phyloP scores from a whole-genome alignment of 2,888 invertebrate species.

The Metellina segmentata region DNA sequence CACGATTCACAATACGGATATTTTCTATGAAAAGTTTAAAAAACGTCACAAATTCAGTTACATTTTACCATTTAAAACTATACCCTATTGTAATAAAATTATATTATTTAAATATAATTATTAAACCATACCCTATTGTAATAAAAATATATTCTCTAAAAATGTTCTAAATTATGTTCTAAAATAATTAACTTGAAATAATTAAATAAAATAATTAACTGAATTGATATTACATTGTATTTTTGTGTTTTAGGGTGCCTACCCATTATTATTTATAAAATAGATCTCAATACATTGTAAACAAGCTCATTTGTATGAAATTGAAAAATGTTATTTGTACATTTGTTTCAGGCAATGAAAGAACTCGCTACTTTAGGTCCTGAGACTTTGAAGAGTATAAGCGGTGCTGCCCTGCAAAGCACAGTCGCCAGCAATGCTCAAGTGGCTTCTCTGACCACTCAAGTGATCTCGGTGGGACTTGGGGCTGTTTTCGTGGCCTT shows the following conservation, averaged over 20 bases:
- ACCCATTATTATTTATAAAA: neutral
- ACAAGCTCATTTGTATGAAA: neutral
- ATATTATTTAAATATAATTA: no score
- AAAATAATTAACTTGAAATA: no score
- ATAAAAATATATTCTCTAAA: neutral
- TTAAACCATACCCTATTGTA: no score
- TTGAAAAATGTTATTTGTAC: neutral
- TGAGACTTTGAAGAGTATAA: slow-evolving; percentile 68
- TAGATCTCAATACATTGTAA: neutral
- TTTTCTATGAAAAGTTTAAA: no score
- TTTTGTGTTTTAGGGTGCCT: neutral
- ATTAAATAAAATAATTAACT: no score
- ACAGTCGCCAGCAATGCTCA: slow-evolving; percentile 66
- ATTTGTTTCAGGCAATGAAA: slow-evolving; percentile 61
- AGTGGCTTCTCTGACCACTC: slow-evolving; percentile 55
- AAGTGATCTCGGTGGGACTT: slow-evolving; percentile 61
- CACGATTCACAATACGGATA: no score
- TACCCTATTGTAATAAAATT: no score
- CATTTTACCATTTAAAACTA: no score
- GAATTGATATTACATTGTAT: neutral
- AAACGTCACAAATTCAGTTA: no score
- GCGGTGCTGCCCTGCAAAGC: slow-evolving; percentile 65
- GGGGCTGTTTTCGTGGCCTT: slow-evolving; percentile 72
- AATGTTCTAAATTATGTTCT: no score
- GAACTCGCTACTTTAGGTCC: slow-evolving; percentile 65